Conservation (phyloP, 2,888 invertebrate genomes). For the Drosophila tripunctata region DNA sequence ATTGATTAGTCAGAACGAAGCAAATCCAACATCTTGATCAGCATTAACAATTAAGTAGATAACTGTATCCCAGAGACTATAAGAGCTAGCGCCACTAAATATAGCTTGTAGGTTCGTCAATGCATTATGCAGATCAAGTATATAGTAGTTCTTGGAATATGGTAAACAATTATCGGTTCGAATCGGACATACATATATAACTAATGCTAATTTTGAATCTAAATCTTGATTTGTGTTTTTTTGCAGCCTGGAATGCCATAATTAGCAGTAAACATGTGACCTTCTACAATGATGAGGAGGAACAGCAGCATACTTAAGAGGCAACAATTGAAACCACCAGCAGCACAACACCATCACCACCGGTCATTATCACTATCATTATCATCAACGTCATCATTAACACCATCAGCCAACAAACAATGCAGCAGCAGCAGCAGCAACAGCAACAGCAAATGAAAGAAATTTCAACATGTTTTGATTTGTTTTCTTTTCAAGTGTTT, state of each 20-base stretch:
- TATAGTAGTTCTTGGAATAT: too few species aligned
- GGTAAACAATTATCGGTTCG: too few species aligned
- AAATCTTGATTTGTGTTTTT: not conserved
- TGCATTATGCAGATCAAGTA: too few species aligned
- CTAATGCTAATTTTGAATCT: not conserved
- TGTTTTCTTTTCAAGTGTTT: not conserved
- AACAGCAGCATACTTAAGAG: slow-evolving; percentile 16
- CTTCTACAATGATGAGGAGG: slow-evolving; percentile 86
- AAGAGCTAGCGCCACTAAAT: too few species aligned
- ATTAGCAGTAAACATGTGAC: slow-evolving; percentile 86
- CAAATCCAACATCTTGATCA: too few species aligned
- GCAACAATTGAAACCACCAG: not conserved
- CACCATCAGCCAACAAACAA: not conserved
- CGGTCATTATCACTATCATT: not conserved
- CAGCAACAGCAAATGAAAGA: not conserved
- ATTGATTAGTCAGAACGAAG: too few species aligned
- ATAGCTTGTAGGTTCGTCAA: too few species aligned
- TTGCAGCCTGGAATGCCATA: slow-evolving; percentile 90
- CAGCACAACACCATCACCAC: not conserved
- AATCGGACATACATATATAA: too few species aligned
- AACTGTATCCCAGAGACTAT: too few species aligned
- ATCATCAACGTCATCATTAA: not conserved
- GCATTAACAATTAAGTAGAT: too few species aligned
- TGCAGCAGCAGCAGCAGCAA: not conserved
- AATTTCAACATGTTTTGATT: not conserved